A percentile compares a stretch with the other conserved stretches of the same genome.
Evolutionary conservation across 2,113 vertebrate species (phyloP).

Genomic region (Natator depressus): DNA sequence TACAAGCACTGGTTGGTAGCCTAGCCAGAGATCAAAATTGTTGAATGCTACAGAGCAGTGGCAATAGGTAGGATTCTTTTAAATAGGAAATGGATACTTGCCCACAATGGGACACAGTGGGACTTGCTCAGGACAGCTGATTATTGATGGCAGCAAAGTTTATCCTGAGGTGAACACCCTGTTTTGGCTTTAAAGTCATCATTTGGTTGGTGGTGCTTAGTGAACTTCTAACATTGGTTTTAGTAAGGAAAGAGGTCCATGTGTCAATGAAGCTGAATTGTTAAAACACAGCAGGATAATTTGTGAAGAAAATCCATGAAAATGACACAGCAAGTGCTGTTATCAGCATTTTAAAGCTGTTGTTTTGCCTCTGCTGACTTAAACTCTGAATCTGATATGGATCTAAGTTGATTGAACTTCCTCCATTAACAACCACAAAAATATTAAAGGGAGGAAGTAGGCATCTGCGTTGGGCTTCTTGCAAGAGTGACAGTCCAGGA

Average conservation of each 20-base stretch:
- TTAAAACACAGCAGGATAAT: not conserved
- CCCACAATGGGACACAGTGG: not conserved
- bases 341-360: not conserved
- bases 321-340: not conserved
- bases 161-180: not conserved
- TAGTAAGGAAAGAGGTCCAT: not conserved
- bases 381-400: fast-evolving
- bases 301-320: fast-evolving
- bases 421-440: not conserved
- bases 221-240: not conserved
- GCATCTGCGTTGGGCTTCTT: not conserved
- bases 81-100: not conserved
- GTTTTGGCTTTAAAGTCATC: not conserved
- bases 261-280: fast-evolving
- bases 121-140: constrained; percentile 9
- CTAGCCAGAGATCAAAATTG: constrained; percentile 53
- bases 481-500: not conserved
- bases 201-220: not conserved
- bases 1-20: constrained; percentile 50
- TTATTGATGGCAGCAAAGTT: not conserved
- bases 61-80: constrained; percentile 44
- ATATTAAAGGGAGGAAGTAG: not conserved
- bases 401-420: not conserved
- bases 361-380: not conserved
- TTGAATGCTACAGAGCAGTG: constrained; percentile 17